phyloP scores from a whole-genome alignment of 2,113 vertebrate genomes.

The Dicaeum eximium region DNA sequence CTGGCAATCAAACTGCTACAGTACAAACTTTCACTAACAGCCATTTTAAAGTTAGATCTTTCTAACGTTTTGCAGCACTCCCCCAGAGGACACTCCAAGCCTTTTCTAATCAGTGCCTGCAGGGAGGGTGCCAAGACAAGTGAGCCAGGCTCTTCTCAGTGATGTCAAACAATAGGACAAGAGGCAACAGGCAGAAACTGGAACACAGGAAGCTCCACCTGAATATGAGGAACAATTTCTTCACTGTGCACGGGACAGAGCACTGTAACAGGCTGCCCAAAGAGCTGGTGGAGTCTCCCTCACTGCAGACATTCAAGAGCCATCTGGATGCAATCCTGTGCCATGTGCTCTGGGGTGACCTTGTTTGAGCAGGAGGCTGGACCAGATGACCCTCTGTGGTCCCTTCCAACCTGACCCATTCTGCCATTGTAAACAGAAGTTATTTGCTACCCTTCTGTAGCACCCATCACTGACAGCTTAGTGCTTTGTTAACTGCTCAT shows the following conservation, averaged over 20 bases:
- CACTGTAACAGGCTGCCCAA: fast-evolving
- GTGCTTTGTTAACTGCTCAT: background rate
- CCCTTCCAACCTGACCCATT: background rate
- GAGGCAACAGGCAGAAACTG: background rate
- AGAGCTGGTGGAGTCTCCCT: background rate
- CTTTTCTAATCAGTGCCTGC: background rate
- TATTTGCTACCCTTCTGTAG: background rate
- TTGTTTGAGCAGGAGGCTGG: background rate
- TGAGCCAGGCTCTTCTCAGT: background rate
- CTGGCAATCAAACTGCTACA: background rate
- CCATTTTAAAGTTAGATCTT: background rate
- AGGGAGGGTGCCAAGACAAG: background rate
- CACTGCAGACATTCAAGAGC: background rate
- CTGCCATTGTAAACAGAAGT: background rate
- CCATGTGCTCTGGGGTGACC: background rate
- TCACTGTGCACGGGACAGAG: background rate
- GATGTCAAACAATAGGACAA: background rate
- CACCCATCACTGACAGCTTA: background rate
- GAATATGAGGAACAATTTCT: background rate
- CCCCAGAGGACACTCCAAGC: fast-evolving
- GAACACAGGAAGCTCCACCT: background rate
- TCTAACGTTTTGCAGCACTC: background rate
- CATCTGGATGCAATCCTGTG: too few relatives aligned
- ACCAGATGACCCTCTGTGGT: background rate
- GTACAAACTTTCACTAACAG: background rate